These are phyloP conservation scores for Acanthisitta chloris DNA, from an alignment of 2,113 vertebrate genomes.

Conservation along the genomic window DNA sequence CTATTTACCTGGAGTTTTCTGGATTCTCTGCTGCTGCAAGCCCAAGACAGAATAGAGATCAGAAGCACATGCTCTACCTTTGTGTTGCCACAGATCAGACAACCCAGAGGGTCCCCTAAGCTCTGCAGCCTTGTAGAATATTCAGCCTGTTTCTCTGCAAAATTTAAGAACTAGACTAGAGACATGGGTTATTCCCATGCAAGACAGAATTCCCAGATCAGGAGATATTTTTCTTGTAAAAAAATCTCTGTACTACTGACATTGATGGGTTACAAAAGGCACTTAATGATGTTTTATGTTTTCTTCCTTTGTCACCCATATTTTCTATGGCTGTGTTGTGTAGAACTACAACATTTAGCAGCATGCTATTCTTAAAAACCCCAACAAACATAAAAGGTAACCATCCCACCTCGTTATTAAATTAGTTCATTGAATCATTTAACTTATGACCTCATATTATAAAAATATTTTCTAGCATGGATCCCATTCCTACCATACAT, in stretches of 20 bases:
- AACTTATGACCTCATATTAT: background rate
- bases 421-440: background rate
- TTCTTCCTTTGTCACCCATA: background rate
- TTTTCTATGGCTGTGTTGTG: background rate
- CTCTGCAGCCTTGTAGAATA: background rate
- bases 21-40: background rate
- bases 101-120: background rate
- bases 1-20: background rate
- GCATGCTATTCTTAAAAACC: background rate
- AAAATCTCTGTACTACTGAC: background rate
- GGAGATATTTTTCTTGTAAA: background rate
- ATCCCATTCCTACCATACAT: background rate
- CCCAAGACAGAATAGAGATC: background rate
- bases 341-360: background rate
- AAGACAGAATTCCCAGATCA: background rate
- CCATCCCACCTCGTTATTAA: background rate
- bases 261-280: background rate
- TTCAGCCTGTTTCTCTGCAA: background rate
- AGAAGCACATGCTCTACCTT: background rate
- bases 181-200: background rate
- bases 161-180: background rate
- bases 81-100: background rate
- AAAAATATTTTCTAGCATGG: background rate
- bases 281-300: background rate
- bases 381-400: background rate